Evolutionary conservation across 1,140 invertebrate genomes (phyloP).

Genomic region (Zaprionus ornatus): DNA sequence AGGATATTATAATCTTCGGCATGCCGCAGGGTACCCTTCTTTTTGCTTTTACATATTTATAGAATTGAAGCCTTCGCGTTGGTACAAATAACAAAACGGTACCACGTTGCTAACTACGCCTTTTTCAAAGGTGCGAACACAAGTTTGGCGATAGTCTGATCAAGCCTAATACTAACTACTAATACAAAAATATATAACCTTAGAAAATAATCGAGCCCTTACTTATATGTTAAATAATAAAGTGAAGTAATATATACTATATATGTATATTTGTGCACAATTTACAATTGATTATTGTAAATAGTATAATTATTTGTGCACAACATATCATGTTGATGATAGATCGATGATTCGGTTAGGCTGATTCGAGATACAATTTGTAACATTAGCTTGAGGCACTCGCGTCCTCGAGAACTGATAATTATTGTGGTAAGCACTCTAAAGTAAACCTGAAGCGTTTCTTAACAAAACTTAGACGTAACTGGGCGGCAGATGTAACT

Average conservation of each 20-base stretch:
- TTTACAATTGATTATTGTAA: slow-evolving; percentile 26
- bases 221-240: slow-evolving; percentile 1
- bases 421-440: slow-evolving; percentile 47
- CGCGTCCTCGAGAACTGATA: slow-evolving; percentile 27
- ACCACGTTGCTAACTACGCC: slow-evolving; percentile 33
- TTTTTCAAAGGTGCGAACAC: slow-evolving; percentile 58
- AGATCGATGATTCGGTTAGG: slow-evolving; percentile 15
- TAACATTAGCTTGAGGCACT: slow-evolving; percentile 34
- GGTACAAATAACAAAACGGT: slow-evolving; percentile 15
- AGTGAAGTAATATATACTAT: not conserved
- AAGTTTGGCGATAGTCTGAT: slow-evolving; percentile 40
- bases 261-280: slow-evolving; percentile 3
- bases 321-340: not conserved
- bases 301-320: slow-evolving; percentile 9
- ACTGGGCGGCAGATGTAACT: slow-evolving; percentile 63
- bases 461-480: slow-evolving; percentile 72
- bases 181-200: slow-evolving; percentile 2
- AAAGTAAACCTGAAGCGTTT: slow-evolving; percentile 75
- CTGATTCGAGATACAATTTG: slow-evolving; percentile 26
- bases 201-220: not conserved
- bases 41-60: slow-evolving; percentile 9
- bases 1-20: not conserved
- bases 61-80: slow-evolving; percentile 16
- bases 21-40: not conserved
- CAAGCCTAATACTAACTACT: slow-evolving; percentile 7